Conservation (phyloP, 2,113 vertebrate genomes). For the Fregetta grallaria region DNA sequence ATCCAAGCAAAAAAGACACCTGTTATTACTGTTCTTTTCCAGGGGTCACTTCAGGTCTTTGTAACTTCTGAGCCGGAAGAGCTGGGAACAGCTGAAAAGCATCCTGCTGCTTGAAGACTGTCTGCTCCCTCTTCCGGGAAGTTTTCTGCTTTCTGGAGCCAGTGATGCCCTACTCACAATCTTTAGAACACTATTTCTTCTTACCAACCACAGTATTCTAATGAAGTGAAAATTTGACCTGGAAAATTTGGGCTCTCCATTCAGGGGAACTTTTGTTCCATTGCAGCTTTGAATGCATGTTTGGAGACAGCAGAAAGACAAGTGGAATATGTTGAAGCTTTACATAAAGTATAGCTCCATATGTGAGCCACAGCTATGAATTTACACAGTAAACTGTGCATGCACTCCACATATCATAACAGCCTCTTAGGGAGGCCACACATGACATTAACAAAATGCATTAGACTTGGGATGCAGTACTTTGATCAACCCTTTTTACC, state of each 20-base stretch:
- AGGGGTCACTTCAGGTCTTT: neutral
- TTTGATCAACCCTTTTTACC: no score
- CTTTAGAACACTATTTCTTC: neutral
- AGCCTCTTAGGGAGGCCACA: neutral
- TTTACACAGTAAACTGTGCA: neutral
- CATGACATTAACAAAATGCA: neutral
- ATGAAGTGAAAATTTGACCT: neutral
- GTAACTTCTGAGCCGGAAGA: neutral
- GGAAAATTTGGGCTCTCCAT: neutral
- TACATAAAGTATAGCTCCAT: neutral
- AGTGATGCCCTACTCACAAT: fast-evolving
- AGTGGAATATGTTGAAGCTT: neutral
- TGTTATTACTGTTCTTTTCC: no score
- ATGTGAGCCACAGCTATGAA: neutral
- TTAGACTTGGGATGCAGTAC: neutral
- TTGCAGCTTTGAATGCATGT: neutral
- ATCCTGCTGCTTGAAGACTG: neutral
- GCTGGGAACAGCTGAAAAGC: neutral
- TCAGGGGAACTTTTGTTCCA: neutral
- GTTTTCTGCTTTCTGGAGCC: neutral
- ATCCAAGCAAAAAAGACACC: neutral
- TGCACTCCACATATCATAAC: fast-evolving
- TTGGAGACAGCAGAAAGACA: neutral
- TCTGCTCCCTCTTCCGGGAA: neutral
- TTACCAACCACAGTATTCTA: neutral